Conservation (phyloP, 2,113 vertebrate species). For the Theristicus caerulescens region DNA sequence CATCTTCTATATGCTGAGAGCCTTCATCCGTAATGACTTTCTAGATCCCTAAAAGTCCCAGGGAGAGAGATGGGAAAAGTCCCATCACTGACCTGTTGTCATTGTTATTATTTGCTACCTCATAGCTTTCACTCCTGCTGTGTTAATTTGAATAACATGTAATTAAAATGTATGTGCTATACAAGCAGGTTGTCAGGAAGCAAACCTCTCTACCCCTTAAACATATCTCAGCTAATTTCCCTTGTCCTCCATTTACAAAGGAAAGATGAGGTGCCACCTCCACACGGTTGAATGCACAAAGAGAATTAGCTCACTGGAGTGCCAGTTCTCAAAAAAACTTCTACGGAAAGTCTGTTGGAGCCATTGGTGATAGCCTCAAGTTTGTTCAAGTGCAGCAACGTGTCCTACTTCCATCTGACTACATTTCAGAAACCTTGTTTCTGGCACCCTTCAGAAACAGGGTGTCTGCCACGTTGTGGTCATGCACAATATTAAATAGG, state of each 20-base stretch:
- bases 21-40: background rate
- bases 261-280: background rate
- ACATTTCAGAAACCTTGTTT: background rate
- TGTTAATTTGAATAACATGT: background rate
- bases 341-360: background rate
- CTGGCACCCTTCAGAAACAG: background rate
- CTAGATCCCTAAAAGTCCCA: background rate
- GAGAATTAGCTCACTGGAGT: background rate
- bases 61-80: background rate
- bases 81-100: background rate
- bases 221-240: background rate
- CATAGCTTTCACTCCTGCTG: background rate
- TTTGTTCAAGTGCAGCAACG: background rate
- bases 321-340: background rate
- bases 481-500: background rate
- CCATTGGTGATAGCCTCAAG: background rate
- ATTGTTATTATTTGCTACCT: background rate
- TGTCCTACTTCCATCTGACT: background rate
- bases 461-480: background rate
- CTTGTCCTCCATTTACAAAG: background rate
- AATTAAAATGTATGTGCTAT: background rate
- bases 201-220: background rate
- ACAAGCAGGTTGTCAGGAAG: background rate
- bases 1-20: background rate
- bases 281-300: fast-evolving